Conservation (phyloP, 2,797 vertebrate genomes). For the Eurystomus glaucurus region DNA sequence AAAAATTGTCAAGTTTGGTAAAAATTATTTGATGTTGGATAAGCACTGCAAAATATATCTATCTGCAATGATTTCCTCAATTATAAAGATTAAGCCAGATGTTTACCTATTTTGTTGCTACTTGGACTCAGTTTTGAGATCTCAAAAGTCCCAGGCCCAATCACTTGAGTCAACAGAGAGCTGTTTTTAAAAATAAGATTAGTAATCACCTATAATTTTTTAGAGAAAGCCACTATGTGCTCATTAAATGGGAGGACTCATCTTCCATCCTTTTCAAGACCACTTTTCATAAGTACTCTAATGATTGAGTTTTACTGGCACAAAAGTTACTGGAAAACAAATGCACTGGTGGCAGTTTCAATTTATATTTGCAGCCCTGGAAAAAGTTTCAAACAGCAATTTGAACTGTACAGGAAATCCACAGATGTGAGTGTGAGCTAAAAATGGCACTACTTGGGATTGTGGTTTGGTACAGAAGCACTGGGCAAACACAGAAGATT, state of each 20-base stretch:
- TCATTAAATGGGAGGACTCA: neutral
- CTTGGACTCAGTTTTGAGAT: neutral
- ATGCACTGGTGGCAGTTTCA: neutral
- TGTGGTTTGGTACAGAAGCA: constrained; percentile 6
- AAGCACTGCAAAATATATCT: neutral
- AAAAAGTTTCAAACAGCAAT: constrained; percentile 28
- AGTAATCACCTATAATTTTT: neutral
- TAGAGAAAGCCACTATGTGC: neutral
- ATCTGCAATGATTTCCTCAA: neutral
- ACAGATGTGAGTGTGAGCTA: constrained; percentile 23
- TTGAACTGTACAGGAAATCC: constrained; percentile 52
- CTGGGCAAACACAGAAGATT: neutral
- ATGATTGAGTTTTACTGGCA: neutral
- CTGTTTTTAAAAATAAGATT: neutral
- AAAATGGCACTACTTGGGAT: constrained; percentile 14
- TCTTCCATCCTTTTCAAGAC: neutral
- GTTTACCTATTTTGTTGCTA: neutral
- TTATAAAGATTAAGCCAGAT: neutral
- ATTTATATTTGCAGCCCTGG: constrained; percentile 26
- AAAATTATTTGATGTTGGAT: neutral
- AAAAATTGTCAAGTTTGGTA: neutral
- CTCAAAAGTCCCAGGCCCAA: neutral
- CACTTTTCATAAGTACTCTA: neutral
- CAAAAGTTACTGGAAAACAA: constrained; percentile 7
- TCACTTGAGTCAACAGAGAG: neutral